phyloP scores from a whole-genome alignment of 1,140 invertebrate species.

The Atta cephalotes region DNA sequence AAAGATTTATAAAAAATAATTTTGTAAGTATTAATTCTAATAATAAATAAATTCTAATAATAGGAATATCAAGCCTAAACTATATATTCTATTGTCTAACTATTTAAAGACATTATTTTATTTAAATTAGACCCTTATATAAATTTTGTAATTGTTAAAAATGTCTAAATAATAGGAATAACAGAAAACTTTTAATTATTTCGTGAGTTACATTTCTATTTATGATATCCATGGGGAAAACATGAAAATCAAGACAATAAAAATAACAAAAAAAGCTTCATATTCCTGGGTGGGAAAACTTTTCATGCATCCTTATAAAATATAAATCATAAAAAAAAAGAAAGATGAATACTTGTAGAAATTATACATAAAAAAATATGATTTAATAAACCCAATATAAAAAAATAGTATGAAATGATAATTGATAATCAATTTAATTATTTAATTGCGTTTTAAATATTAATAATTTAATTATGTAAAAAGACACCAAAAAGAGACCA shows the following conservation, averaged over 20 bases:
- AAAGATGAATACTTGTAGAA: constrained; percentile 17
- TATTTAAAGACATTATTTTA: neutral
- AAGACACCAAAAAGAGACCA: neutral
- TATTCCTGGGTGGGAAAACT: constrained; percentile 33
- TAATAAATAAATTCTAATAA: neutral
- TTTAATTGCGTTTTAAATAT: neutral
- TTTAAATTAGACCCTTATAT: neutral
- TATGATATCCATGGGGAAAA: constrained; percentile 22
- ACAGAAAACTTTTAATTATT: neutral
- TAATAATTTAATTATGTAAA: neutral
- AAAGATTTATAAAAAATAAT: constrained; percentile 4
- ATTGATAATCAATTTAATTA: constrained; percentile 72
- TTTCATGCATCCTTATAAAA: constrained; percentile 24
- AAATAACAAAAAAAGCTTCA: constrained; percentile 19
- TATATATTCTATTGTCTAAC: neutral
- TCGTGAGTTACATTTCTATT: neutral
- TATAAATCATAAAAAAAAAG: constrained; percentile 20
- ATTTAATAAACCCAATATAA: constrained; percentile 22
- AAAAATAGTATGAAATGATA: constrained; percentile 19
- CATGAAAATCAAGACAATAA: constrained; percentile 32
- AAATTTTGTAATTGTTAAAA: neutral
- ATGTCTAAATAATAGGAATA: neutral
- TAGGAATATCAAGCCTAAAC: neutral
- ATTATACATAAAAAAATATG: neutral
- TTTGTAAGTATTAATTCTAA: constrained; percentile 7